phyloP scores from a whole-genome alignment of 23 tunicate genomes.

The Halocynthia aurantium region DNA sequence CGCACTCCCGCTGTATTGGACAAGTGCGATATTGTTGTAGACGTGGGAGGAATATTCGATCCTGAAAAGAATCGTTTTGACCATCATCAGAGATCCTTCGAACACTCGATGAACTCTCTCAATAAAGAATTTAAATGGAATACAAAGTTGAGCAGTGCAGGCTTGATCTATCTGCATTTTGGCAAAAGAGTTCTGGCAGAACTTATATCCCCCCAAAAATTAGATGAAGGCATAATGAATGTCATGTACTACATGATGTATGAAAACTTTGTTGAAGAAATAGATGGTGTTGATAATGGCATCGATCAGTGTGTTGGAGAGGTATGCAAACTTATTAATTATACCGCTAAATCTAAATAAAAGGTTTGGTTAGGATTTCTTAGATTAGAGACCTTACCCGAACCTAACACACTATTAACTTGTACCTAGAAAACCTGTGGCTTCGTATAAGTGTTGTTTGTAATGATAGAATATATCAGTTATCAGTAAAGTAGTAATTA shows the following conservation, averaged over 20 bases:
- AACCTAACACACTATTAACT: no score
- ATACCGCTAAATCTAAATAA: no score
- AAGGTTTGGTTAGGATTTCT: no score
- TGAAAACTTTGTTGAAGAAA: slow-evolving; percentile 77
- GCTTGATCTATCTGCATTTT: slow-evolving; percentile 81
- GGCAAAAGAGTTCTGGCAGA: slow-evolving; percentile 55
- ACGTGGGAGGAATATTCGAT: slow-evolving; percentile 87
- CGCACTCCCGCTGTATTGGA: slow-evolving; percentile 44
- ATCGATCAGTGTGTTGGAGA: slow-evolving; percentile 72
- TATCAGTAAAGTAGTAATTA: no score
- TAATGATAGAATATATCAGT: no score
- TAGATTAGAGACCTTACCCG: no score
- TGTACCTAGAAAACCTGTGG: no score
- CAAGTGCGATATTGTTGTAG: slow-evolving; percentile 89
- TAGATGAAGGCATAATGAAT: slow-evolving; percentile 21
- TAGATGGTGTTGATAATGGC: slow-evolving; percentile 95
- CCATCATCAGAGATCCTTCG: slow-evolving; percentile 89
- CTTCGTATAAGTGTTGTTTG: no score
- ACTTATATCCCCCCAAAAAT: neutral
- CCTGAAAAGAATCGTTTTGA: slow-evolving; percentile 62
- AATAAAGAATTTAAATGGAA: slow-evolving; percentile 46
- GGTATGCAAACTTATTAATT: no score
- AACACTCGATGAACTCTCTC: slow-evolving; percentile 60
- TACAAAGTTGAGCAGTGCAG: slow-evolving; percentile 95
- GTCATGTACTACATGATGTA: slow-evolving; percentile 70